Base-by-base conservation (phyloP, 2,113 vertebrate genomes). In the Apus apus region DNA sequence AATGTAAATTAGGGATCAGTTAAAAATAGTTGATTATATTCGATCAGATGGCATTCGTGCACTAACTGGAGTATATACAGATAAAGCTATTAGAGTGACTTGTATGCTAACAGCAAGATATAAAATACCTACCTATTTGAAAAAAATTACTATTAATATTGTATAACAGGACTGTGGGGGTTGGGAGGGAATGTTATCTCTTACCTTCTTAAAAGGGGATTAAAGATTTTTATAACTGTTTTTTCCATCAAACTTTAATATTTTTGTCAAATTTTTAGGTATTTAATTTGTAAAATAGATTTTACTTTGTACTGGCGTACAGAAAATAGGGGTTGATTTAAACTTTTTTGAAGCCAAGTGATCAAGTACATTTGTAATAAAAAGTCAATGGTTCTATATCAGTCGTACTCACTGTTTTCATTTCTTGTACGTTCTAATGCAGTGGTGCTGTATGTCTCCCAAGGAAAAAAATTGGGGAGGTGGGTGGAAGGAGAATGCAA, bases 331-430 rank as follows among this genome's bases (percentile, higher is more conserved):
- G 93, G 97, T 98, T 98, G 97, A 97, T 98, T 98, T 98, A 97
- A 98, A 97, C 93, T 98, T 98, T 98, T 95, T 98, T 98, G 97
- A 98, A 98, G 98, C 97, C 97, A 98, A 98, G 97, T 98, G 98
- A 98, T 98, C 97, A 98, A 98, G 97, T 98, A 98, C 97, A 93
- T 98, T 98, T 98, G 97, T 98, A 98, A 98, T 98, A 98, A 98
- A 97, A 98, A 98, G 97, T 98, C 97, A 97, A 98, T 98, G 98
- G 98, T 98, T 98, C 94, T 98, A 91, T 98, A 98, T 97, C 97
- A 97, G 95, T 98, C 83, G 98, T 98, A 98, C 97, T 98, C 97
- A 98, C 97, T 98, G 98, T 98, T 98, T 98, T 98, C 97, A 98
- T 98, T 98, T 98, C 97, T 98, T 98, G 95, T 96, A 96, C 94